Evolutionary conservation across 2,797 vertebrate genomes (phyloP).

Genomic region (Molossus alvarezi): DNA sequence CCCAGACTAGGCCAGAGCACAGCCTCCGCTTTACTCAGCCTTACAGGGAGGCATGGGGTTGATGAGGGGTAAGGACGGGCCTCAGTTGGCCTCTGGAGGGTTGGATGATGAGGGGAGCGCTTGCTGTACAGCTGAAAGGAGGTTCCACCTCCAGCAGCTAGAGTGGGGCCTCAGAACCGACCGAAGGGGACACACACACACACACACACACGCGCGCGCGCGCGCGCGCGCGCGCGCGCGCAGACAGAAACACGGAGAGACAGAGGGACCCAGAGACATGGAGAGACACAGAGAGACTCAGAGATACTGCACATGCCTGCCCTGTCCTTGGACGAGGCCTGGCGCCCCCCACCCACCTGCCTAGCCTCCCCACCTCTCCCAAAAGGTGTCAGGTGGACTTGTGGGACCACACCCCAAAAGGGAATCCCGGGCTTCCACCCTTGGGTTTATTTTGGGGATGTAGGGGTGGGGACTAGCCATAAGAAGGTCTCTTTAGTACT

Average conservation of each 20-base stretch:
- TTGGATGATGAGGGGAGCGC: not conserved
- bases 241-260: not conserved
- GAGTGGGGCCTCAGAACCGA: conserved; percentile 69
- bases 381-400: not conserved
- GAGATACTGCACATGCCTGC: not conserved
- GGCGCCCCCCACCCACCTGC: rapidly evolving
- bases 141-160: not conserved
- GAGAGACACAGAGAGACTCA: not conserved
- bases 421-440: not conserved
- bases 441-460: not conserved
- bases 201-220: not conserved
- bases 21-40: not conserved
- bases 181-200: not conserved
- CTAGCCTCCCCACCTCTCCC: not conserved
- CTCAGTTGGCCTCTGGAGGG: not conserved
- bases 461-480: not conserved
- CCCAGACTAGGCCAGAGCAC: not conserved
- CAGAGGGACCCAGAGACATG: not conserved
- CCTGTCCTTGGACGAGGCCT: not conserved
- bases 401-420: not conserved
- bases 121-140: not conserved
- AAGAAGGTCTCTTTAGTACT: not conserved
- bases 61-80: not conserved
- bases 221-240: no score
- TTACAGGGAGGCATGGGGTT: not conserved